Evolutionary conservation across 2,888 invertebrate species (phyloP), one percentile per base, ranked within the genome.

Genomic region (Scaptomyza tumidula): DNA sequence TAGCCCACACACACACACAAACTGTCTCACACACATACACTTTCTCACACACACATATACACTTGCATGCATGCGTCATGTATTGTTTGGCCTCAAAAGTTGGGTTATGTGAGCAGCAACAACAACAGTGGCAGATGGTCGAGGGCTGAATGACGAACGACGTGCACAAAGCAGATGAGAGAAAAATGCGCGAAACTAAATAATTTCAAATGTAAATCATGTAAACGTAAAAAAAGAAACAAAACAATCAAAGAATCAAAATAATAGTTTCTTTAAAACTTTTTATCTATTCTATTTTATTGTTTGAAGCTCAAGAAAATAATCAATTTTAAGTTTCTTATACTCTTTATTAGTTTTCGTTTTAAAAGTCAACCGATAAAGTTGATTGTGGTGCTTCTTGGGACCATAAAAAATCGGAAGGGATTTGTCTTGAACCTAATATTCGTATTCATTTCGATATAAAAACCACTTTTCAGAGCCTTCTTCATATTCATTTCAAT

Each of bases 71-170:
- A 67, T 46, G 61, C 72, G 62, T 56, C 84, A 78, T 80, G 80
- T 84, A 80, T 69, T 72, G 65, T 58, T 50, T 50, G 53, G 57
- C 60, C 64, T 53, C 14, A 72, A 66, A 80, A 80, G 80, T 80
- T 59, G 59, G 80, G 80, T 80, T 80, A 80, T 75, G 75, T 72
- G 75, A 29, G 65, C 68, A 78, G 61, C 54, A 57, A 43, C 68
- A 68, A 48, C 48, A 59, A 66, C 44, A 44, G 48, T 39, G 76
- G 54, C 54, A 16, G 48, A 37, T 49, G 54, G 37, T 37, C 39
- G 68, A 56, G 55, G 68, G 54, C 49, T 41, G 50, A 64, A 67
- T 45, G 29, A 60, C 78, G 72, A 80, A 80, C 58, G 72, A 69
- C 62, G 43, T 39, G 68, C 65, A 68, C 64, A 80, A 83, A 75